phyloP scores from a whole-genome alignment of 2,113 vertebrate species.

The Corapipo altera region DNA sequence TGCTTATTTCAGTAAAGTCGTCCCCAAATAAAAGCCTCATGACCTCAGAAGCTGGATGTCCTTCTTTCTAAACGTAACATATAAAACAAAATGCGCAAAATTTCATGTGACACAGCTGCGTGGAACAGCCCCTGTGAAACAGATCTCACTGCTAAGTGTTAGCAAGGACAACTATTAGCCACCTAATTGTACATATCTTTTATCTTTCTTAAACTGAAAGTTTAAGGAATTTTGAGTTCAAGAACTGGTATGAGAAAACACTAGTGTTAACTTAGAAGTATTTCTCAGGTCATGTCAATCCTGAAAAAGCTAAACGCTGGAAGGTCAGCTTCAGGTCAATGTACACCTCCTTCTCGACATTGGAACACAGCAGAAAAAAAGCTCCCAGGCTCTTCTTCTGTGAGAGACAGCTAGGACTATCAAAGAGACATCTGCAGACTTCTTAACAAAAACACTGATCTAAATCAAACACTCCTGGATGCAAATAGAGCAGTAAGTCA shows the following conservation, averaged over 20 bases:
- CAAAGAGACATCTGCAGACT: not conserved
- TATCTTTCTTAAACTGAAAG: not conserved
- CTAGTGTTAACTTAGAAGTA: not conserved
- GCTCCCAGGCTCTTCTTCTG: not conserved
- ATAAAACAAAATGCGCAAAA: not conserved
- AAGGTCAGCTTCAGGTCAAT: not conserved
- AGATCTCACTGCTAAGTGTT: not conserved
- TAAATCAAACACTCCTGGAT: constrained; percentile 6
- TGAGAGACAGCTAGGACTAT: not conserved
- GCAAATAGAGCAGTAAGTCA: not conserved
- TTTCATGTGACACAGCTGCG: not conserved
- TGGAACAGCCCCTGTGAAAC: not conserved
- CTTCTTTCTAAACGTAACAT: not conserved
- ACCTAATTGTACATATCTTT: not conserved
- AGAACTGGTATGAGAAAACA: not conserved
- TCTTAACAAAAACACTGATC: not conserved
- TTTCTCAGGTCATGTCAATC: not conserved
- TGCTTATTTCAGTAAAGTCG: not conserved
- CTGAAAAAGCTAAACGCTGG: not conserved
- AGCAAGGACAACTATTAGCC: not conserved
- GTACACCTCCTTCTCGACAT: not conserved
- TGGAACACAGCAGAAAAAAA: not conserved
- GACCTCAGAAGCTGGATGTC: not conserved
- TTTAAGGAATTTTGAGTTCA: not conserved
- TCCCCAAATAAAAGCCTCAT: not conserved